A percentile compares a stretch with the other conserved stretches of the same genome.
Evolutionary conservation across 2,113 vertebrate species (phyloP).

Genomic region (Mirza zaza): DNA sequence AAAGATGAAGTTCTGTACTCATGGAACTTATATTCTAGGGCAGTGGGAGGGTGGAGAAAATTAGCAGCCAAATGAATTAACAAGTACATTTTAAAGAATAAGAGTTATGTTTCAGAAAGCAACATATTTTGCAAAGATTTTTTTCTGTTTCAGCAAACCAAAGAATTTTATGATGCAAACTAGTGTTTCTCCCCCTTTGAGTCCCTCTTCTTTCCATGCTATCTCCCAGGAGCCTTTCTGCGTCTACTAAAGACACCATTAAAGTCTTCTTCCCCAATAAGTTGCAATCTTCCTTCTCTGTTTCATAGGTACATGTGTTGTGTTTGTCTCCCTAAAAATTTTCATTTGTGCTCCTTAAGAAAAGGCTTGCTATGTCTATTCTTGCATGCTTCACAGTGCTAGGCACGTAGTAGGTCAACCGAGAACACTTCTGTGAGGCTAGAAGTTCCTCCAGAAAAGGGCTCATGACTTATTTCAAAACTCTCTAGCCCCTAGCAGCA

Average conservation of each 20-base stretch:
- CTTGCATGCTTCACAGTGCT: not conserved
- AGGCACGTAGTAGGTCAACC: not conserved
- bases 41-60: not conserved
- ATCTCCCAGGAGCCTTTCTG: not conserved
- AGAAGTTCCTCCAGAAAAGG: not conserved
- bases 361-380: not conserved
- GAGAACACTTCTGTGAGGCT: not conserved
- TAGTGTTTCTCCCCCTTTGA: not conserved
- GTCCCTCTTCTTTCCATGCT: not conserved
- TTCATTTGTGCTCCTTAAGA: not conserved
- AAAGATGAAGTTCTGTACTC: not conserved
- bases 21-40: not conserved
- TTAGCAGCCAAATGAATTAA: not conserved
- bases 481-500: not conserved
- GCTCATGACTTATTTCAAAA: not conserved
- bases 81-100: not conserved
- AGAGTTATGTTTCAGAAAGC: not conserved
- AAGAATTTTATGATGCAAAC: not conserved
- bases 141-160: not conserved
- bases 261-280: not conserved
- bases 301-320: accelerated
- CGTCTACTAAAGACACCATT: not conserved
- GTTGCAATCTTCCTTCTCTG: not conserved
- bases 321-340: not conserved
- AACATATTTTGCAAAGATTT: not conserved